Evolutionary conservation across 2,113 vertebrate genomes (phyloP), one percentile per base, ranked within the genome.

Genomic region (Taurulus bubalis): DNA sequence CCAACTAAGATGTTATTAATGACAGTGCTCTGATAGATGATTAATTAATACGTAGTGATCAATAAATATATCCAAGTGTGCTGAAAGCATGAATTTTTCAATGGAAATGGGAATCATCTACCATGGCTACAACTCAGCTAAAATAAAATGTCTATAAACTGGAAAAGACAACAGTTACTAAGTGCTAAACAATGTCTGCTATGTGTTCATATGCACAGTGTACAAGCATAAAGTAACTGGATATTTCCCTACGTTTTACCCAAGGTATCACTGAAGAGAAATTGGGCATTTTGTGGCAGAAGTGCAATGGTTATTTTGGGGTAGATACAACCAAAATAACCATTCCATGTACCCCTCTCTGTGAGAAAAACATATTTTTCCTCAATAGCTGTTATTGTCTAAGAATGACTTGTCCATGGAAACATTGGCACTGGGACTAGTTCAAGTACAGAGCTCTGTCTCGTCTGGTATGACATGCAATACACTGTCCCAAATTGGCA

Each of bases 21-120:
- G 1, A 10, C 38, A 28, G 59, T 30, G 30, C 9, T 83, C 49
- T 82, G 24, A 83, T 32, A 30, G 47, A 66, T 45, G 32, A 59
- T 40, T 15, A 75, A n/a, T 2, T 66, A 62, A 83, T 65, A 73
- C 42, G 22, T 14, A 68, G 26, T 24, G 4, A 80, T 71, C 53
- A 78, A 83, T 84, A 47, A 76, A 76, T 49, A 56, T 55, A 18
- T 71, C 73, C 10, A 67, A 58, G 30, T 26, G 26, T 36, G 40
- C 12, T 81, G 18, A 49, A 49, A 9, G 1, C 9, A 28, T 30
- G 4, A 24, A 1, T 20, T 51, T 62, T 40, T 65, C 9, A 14
- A 6, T 45, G 22, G 24, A 38, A 55, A 71, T 20, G 14, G 6
- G 56, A 42, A 20, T 55, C 24, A 32, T 69, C 20, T 8, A 26